phyloP scores from a whole-genome alignment of 2,797 vertebrate genomes.

The Bucorvus abyssinicus region DNA sequence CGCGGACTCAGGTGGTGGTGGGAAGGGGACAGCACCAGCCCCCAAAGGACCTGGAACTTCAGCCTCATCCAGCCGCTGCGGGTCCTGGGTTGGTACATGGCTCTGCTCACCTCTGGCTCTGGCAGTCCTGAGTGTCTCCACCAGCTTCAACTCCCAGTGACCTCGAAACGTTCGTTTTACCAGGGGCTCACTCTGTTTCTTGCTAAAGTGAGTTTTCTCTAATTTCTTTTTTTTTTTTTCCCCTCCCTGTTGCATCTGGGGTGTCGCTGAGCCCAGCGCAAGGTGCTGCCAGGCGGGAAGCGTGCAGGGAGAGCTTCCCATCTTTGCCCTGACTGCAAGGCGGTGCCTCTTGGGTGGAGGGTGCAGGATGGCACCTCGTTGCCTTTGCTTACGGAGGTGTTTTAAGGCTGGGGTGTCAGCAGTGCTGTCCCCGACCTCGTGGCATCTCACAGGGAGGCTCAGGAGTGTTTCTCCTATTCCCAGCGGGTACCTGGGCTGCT shows the following conservation, averaged over 20 bases:
- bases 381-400: not conserved
- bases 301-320: not conserved
- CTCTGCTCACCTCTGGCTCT: too few species aligned
- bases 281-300: not conserved
- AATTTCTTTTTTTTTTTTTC: too few species aligned
- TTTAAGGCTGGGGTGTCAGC: fast-evolving
- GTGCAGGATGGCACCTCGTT: too few species aligned
- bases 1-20: too few species aligned
- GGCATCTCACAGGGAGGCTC: not conserved
- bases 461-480: fast-evolving
- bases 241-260: fast-evolving
- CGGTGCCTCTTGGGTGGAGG: too few species aligned
- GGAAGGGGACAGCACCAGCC: not conserved
- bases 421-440: too few species aligned
- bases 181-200: not conserved
- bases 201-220: not conserved
- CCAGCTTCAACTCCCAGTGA: not conserved
- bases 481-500: fast-evolving
- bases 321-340: not conserved
- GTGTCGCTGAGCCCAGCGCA: not conserved
- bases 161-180: not conserved
- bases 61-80: not conserved
- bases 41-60: not conserved
- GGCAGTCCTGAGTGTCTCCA: not conserved
- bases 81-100: too few species aligned